Evolutionary conservation across 2,797 vertebrate genomes (phyloP).

Genomic region (Falco novaeseelandiae): DNA sequence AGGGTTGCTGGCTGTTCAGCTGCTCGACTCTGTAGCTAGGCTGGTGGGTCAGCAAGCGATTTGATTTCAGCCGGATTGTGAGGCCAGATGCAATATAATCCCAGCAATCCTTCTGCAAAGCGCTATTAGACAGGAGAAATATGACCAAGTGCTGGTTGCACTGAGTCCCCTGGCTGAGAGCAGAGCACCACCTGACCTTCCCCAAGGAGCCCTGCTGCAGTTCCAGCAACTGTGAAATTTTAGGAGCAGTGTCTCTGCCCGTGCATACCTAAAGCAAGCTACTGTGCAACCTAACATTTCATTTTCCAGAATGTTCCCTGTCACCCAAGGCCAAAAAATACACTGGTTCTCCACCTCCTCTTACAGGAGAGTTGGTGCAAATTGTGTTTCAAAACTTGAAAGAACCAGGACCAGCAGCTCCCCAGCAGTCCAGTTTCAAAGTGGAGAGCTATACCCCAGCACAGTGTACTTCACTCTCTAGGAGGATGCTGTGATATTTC

Average conservation of each 20-base stretch:
- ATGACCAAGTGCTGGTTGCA: background rate
- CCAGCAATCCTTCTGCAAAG: background rate
- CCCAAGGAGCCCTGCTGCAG: background rate
- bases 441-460: background rate
- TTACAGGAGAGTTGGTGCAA: background rate
- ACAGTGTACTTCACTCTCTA: background rate
- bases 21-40: background rate
- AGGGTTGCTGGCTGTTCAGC: background rate
- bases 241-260: background rate
- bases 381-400: background rate
- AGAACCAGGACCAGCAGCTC: background rate
- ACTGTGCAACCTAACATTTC: background rate
- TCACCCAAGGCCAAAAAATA: background rate
- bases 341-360: background rate
- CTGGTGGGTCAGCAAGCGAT: background rate
- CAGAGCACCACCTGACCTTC: background rate
- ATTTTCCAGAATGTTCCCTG: background rate
- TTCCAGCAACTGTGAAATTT: background rate
- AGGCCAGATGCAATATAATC: conserved; percentile 20
- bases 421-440: background rate
- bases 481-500: background rate
- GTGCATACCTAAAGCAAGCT: background rate
- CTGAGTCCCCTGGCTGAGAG: background rate
- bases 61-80: conserved; percentile 2
- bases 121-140: background rate